Conservation (phyloP, 2,888 invertebrate species). For the Mayetiola destructor region DNA sequence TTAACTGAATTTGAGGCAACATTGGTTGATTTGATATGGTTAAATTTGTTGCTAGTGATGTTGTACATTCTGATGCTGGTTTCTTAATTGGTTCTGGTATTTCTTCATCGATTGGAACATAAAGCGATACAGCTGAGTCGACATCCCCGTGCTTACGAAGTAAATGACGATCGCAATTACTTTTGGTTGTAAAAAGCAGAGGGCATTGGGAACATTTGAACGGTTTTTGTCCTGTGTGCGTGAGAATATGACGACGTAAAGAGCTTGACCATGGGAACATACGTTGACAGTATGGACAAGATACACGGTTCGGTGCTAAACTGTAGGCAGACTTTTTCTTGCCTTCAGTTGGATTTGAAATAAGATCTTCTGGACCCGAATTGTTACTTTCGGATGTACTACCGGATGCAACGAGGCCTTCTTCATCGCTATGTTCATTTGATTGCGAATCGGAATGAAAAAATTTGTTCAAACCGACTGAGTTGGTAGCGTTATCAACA, state of each 20-base stretch:
- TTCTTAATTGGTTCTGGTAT: conserved; percentile 30
- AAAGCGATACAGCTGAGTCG: conserved; percentile 34
- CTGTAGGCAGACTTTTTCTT: conserved; percentile 93
- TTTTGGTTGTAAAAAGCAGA: conserved; percentile 88
- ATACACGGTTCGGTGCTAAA: conserved; percentile 82
- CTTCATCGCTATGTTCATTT: conserved; percentile 43
- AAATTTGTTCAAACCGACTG: conserved; percentile 46
- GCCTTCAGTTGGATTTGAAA: conserved; percentile 37
- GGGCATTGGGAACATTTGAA: conserved; percentile 90
- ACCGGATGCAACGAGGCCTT: conserved; percentile 63
- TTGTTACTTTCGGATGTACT: conserved; percentile 69
- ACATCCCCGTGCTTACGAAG: conserved; percentile 67
- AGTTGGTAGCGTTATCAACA: conserved; percentile 55
- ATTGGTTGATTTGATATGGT: conserved; percentile 53
- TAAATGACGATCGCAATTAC: conserved; percentile 90
- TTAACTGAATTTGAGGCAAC: conserved; percentile 39
- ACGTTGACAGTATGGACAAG: conserved; percentile 83
- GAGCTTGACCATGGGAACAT: conserved; percentile 97
- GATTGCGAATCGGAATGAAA: conserved; percentile 37
- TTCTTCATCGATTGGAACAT: conserved; percentile 38
- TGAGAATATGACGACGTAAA: conserved; percentile 76
- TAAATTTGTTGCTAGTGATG: background rate
- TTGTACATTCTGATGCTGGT: conserved; percentile 10
- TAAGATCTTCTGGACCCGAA: conserved; percentile 61
- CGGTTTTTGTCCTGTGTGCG: conserved; percentile 93